A percentile compares a stretch with the other conserved stretches of the same genome.
Conservation (phyloP, 1,140 invertebrate species). For the Zaprionus gabonicus region DNA sequence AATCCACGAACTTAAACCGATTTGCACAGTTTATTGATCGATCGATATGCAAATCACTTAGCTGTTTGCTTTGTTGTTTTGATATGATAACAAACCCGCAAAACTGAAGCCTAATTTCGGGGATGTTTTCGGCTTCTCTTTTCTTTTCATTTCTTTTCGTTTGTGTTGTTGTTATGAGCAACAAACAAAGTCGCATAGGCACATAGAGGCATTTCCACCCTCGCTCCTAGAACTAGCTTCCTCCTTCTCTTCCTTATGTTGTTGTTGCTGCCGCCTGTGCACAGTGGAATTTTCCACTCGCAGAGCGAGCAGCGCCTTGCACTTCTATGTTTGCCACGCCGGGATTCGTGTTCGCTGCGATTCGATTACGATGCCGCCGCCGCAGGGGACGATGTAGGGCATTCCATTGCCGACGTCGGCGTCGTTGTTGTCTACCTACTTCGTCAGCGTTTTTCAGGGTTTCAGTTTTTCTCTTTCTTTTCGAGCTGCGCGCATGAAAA, state of each 20-base stretch:
- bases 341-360: constrained; percentile 26
- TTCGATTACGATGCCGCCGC: not conserved
- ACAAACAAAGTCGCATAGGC: constrained; percentile 27
- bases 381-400: constrained; percentile 40
- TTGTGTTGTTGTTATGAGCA: constrained; percentile 57
- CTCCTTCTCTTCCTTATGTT: constrained; percentile 18
- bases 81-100: constrained; percentile 61
- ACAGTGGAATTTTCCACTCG: constrained; percentile 72
- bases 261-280: constrained; percentile 22
- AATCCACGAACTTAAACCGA: constrained; percentile 12
- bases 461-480: constrained; percentile 29
- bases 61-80: constrained; percentile 32
- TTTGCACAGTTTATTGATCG: constrained; percentile 37
- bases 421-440: constrained; percentile 57
- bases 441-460: constrained; percentile 68
- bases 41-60: constrained; percentile 41
- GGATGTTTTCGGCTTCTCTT: constrained; percentile 55
- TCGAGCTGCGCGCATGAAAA: constrained; percentile 31
- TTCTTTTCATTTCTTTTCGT: not conserved
- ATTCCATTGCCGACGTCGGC: constrained; percentile 18
- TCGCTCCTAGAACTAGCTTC: constrained; percentile 32
- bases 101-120: constrained; percentile 74
- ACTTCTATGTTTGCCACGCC: constrained; percentile 57
- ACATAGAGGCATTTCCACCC: constrained; percentile 55
- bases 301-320: constrained; percentile 36